Evolutionary conservation across 2,888 invertebrate genomes (phyloP).

Genomic region (Sericinus montela): DNA sequence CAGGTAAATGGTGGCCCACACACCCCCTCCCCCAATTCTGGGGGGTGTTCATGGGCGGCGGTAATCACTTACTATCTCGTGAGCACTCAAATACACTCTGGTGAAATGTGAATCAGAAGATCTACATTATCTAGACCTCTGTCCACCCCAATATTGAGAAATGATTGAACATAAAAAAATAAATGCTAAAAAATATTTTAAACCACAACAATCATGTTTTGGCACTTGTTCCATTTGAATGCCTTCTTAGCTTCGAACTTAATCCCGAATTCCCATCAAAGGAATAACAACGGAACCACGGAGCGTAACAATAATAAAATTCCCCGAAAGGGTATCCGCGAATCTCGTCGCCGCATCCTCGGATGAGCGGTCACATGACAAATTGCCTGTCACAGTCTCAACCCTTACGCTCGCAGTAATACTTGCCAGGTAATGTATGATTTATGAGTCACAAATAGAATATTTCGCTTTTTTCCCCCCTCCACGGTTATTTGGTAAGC

Average conservation of each 20-base stretch:
- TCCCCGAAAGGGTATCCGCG: constrained; percentile 46
- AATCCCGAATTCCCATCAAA: constrained; percentile 12
- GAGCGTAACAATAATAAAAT: constrained; percentile 62
- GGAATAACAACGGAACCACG: constrained; percentile 29
- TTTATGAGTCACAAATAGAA: constrained; percentile 65
- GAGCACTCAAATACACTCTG: too few species aligned
- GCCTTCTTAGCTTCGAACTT: constrained; percentile 4
- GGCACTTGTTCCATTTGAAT: too few species aligned
- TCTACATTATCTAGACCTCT: too few species aligned
- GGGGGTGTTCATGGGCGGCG: too few species aligned
- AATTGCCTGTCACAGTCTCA: constrained; percentile 64
- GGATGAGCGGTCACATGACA: constrained; percentile 66
- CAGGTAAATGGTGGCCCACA: too few species aligned
- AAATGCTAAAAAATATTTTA: too few species aligned
- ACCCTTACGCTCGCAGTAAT: constrained; percentile 46
- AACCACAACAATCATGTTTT: too few species aligned
- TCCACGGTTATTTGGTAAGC: constrained; percentile 16
- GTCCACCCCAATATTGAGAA: too few species aligned
- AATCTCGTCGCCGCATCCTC: constrained; percentile 45
- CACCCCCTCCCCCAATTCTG: too few species aligned
- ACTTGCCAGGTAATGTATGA: constrained; percentile 70
- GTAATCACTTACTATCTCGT: too few species aligned
- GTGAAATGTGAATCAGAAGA: too few species aligned
- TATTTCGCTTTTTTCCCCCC: constrained; percentile 27
- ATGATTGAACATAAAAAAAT: too few species aligned